Conservation (phyloP, 2,888 invertebrate genomes). For the Drosophila acutilabella region DNA sequence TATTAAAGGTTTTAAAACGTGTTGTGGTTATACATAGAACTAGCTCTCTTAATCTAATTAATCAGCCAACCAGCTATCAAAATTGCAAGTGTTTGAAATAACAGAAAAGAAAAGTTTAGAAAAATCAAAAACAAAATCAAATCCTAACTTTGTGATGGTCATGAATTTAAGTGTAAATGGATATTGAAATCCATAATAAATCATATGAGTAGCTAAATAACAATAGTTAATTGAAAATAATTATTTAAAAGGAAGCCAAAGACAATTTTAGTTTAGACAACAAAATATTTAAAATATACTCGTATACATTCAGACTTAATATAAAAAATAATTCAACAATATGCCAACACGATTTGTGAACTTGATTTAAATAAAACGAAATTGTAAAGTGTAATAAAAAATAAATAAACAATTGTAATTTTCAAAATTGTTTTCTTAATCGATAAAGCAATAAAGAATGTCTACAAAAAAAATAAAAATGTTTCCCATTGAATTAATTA, state of each 20-base stretch:
- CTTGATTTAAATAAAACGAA: constrained; percentile 42
- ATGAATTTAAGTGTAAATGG: constrained; percentile 71
- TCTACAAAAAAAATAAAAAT: background rate
- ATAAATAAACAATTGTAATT: constrained; percentile 40
- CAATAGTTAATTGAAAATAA: constrained; percentile 47
- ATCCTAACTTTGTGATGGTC: constrained; percentile 77
- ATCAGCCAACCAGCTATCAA: constrained; percentile 43
- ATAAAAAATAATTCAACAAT: constrained; percentile 26
- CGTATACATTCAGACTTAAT: constrained; percentile 14
- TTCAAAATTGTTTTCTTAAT: background rate
- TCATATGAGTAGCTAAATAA: constrained; percentile 43
- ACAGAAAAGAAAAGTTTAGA: constrained; percentile 8
- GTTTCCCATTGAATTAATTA: background rate
- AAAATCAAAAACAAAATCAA: constrained; percentile 58
- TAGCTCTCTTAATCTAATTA: constrained; percentile 38
- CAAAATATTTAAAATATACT: constrained; percentile 47
- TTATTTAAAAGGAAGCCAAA: constrained; percentile 10
- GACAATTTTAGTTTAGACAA: constrained; percentile 54
- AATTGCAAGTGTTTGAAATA: constrained; percentile 17
- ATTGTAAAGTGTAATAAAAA: constrained; percentile 42
- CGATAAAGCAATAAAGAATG: background rate
- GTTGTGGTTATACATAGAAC: constrained; percentile 65
- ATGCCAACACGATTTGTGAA: constrained; percentile 47
- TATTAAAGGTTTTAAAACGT: constrained; percentile 48
- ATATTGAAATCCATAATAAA: constrained; percentile 42